Percentiles rank a stretch among this genome's conserved stretches.
These are phyloP conservation scores for Tenthredo livida DNA, from an alignment of 2,888 invertebrate species.

Conservation along the genomic window DNA sequence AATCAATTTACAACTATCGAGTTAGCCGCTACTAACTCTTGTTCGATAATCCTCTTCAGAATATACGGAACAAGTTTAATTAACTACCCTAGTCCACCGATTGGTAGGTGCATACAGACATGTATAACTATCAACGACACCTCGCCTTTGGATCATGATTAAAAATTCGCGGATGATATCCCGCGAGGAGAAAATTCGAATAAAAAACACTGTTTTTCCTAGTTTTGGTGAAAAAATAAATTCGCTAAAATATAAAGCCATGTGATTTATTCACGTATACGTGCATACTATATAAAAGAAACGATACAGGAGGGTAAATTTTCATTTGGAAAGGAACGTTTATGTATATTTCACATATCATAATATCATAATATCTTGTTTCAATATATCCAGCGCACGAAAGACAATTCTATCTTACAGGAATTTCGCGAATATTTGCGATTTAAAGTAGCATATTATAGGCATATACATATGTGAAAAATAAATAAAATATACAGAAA, in stretches of 20 bases:
- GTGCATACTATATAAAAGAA: no score
- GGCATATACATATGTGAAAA: neutral
- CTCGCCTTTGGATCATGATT: no score
- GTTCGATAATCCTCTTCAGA: constrained; percentile 37
- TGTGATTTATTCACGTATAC: no score
- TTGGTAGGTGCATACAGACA: neutral
- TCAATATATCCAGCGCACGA: neutral
- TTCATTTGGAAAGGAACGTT: neutral
- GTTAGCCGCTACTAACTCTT: neutral
- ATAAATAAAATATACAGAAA: neutral
- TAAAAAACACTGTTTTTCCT: no score
- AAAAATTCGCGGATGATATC: no score
- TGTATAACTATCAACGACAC: neutral
- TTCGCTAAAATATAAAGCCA: no score
- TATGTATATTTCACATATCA: neutral
- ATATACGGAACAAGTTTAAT: constrained; percentile 32
- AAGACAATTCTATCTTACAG: neutral
- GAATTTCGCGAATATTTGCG: constrained; percentile 3
- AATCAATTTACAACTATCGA: constrained; percentile 32
- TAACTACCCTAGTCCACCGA: constrained; percentile 1
- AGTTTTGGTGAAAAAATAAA: no score
- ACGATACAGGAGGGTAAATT: neutral
- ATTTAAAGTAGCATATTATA: neutral
- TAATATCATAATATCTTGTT: no score
- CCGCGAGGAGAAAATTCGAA: no score